Base-by-base conservation (phyloP, 2,888 invertebrate species). In the Melieria crassipennis region DNA sequence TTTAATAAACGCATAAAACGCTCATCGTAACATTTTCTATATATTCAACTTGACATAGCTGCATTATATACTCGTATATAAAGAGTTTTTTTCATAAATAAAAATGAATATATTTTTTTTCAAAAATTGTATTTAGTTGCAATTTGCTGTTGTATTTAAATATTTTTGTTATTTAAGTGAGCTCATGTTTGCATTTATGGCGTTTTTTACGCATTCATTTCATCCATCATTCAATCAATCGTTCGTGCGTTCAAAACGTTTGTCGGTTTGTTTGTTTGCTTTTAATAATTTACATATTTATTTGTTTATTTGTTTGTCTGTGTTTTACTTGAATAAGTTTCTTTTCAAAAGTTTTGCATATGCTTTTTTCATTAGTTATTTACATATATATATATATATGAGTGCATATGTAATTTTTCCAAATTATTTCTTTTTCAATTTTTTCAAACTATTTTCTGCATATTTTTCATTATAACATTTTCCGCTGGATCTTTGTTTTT, bases 321-420 rank as follows among this genome's bases (percentile, higher is more conserved):
- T 58, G 65, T 43, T n/a, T 47, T 60, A 13, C 58, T 71, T 67
- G 56, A 65, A 68, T 73, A 70, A 69, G 60, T 75, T 62, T 72
- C 62, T 75, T 73, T 75, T 67, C 65, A 57, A 55, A 66, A 68
- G 72, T 73, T 70, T 73, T 66, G 30, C 42, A 55, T 65, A 67
- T 56, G 71, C 42, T 70, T 58, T 69, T 30, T 48, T 66, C 55
- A 61, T 74, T 13, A 70, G 63, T 64, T 64, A 5, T 60, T 58
- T 43, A 16, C 10, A 43, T 67, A 67, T 7, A 57, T 3, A 30
- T 30, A 30, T 2, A 64, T 71, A 48, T 66, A 69, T 50, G 63
- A 55, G 57, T 48, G 10, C 60, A 65, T 55, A 52, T 45, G 55
- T 9, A 60, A 67, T 16, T 52, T 67, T 43, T 45, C 43, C 16